These are phyloP conservation scores for Phenganax marumi DNA, from an alignment of 92 coral and sea anemone species.

Conservation along the genomic window DNA sequence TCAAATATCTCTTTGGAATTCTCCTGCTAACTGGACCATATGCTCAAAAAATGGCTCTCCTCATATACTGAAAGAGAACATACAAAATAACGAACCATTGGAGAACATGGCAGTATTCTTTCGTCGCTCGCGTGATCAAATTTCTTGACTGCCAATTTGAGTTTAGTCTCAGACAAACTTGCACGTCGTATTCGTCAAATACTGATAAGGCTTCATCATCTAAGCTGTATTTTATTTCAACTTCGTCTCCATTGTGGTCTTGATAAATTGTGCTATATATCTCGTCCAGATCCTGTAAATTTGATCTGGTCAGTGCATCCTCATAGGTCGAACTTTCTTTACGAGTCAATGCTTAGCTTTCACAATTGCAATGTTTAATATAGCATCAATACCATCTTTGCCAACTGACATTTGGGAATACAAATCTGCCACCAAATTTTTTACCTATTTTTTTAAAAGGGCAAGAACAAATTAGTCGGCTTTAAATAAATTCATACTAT, in stretches of 20 bases:
- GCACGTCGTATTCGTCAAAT: conserved; percentile 53
- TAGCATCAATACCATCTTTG: conserved; percentile 50
- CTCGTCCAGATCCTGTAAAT: too few species aligned
- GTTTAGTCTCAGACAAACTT: conserved; percentile 50
- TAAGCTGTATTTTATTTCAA: conserved; percentile 30
- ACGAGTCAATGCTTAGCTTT: conserved; percentile 45
- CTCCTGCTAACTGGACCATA: too few species aligned
- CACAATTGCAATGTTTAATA: conserved; percentile 48
- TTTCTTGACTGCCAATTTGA: conserved; percentile 45
- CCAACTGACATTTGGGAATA: too few species aligned
- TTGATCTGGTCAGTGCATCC: too few species aligned
- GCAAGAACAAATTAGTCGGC: neutral
- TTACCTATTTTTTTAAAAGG: neutral
- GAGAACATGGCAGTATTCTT: conserved; percentile 28
- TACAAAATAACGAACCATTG: conserved; percentile 11
- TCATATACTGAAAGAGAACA: too few species aligned
- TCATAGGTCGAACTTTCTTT: conserved; percentile 52
- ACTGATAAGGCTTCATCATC: conserved; percentile 41
- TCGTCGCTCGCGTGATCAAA: neutral
- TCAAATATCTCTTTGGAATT: too few species aligned
- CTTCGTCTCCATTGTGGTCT: conserved; percentile 53
- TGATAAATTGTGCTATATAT: conserved; percentile 46
- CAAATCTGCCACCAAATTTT: conserved; percentile 53
- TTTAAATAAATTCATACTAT: neutral
- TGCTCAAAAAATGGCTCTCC: too few species aligned